Evolutionary conservation across 2,113 vertebrate species (phyloP), one percentile per base, ranked within the genome.

Genomic region (Salvelinus namaycush): DNA sequence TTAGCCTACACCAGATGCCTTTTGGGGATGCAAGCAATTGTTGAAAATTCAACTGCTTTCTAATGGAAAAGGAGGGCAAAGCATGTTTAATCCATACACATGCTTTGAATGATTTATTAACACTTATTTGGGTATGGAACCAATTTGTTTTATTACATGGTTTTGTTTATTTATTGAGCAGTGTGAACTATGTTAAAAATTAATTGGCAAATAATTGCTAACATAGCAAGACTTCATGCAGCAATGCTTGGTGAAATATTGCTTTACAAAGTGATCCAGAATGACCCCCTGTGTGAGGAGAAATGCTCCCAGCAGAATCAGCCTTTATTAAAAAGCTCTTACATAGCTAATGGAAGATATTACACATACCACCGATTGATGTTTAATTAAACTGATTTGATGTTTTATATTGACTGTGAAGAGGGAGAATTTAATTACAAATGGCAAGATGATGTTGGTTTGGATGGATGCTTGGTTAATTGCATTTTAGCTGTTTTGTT

Each of bases 181-280:
- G 76, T 77, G 77, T 75, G 80, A 80, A 84, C 16, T 67, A 80
- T 81, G 84, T 89, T 79, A 87, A 90, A 91, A 92, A 93, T 90
- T 89, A 91, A 93, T 87, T 84, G 84, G 87, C 86, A 86, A 90
- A 90, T 93, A 92, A 93, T 91, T 92, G 88, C 70, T 68, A 75
- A 84, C 86, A 89, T 91, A 86, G 79, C 82, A 49, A 16, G 71
- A 79, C 81, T 79, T 82, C 78, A 77, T 44, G 75, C 70, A 24
- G 82, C 81, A 65, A 62, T 62, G 76, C 70, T 68, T 27, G 0
- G 65, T 88, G 83, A 89, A 87, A 87, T 85, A 86, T 87, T 76
- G 82, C 83, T 82, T 77, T 51, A 29, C 62, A 76, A 83, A 76
- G 78, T 75, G 68, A 84, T 79, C 26, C 68, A 57, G 83, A 82